phyloP scores from a whole-genome alignment of 23 tunicate species.

The Oikopleura dioica region DNA sequence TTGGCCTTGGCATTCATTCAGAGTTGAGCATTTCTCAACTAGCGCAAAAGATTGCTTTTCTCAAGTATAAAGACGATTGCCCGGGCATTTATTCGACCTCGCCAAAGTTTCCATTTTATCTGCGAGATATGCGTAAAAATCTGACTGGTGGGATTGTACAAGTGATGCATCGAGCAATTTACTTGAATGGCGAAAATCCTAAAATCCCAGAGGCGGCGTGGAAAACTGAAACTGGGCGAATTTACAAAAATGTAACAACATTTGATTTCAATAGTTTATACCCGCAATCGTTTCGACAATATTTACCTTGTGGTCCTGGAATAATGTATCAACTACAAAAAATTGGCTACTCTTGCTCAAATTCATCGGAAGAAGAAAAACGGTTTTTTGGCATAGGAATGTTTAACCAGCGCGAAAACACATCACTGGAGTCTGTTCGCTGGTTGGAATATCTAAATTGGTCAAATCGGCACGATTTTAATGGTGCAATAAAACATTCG shows the following conservation, averaged over 20 bases:
- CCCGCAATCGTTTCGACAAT: not conserved
- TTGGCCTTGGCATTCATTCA: not conserved
- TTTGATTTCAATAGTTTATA: no score
- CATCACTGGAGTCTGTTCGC: not conserved
- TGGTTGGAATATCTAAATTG: not conserved
- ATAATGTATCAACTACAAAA: not conserved
- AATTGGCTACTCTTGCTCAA: no score
- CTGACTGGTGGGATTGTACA: not conserved
- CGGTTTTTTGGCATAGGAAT: no score
- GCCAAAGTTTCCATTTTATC: no score
- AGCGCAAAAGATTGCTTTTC: not conserved
- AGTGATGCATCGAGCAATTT: no score
- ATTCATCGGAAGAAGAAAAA: no score
- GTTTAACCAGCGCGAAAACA: not conserved
- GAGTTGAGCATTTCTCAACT: not conserved
- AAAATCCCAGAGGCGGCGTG: no score
- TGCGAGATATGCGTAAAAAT: not conserved
- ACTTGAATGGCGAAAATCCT: no score
- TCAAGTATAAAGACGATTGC: not conserved
- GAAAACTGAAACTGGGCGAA: no score
- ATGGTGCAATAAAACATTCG: constrained; percentile 1
- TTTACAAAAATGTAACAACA: no score
- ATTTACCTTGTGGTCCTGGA: constrained; percentile 2
- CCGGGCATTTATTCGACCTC: not conserved
- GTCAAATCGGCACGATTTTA: not conserved